Evolutionary conservation across 1,140 invertebrate genomes (phyloP), one percentile per base, ranked within the genome.

Genomic region (Pachypsylla venusta): DNA sequence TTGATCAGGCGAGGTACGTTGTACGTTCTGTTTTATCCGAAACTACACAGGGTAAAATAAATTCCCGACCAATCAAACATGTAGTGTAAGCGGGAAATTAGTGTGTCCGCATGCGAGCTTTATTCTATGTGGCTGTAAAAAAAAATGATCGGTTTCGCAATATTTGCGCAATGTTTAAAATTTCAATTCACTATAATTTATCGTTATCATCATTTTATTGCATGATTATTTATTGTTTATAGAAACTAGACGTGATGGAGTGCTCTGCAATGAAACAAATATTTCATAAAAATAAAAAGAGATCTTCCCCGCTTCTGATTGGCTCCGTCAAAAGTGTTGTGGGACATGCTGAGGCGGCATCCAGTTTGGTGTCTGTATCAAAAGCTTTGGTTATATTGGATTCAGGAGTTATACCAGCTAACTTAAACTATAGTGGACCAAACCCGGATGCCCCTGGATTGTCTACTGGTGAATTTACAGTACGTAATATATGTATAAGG

Each of bases 241-340:
- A 65, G 64, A 54, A 56, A 42, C 22, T 64, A n/a, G 67, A 68
- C 25, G 57, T 59, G 13, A 39, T 60, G 20, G 67, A 68, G 28
- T 54, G 64, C 25, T 64, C 66, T 24, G 35, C 59, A 40, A 12
- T 64, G 0, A 54, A 56, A n/a, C 57, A 66, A 26, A 59, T 67
- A 1, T 62, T 66, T 54, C n/a, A 28, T 3, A 53, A 42, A 53
- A 61, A 5, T 57, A 64, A 61, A 65, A 62, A 16, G 57, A 66
- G 42, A 5, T 19, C 42, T 3, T 5, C 42, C 7, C 82, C 85
- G n/a, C 72, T 89, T 3, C 67, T 81, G 3, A 78, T 89, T 61
- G 85, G 86, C 2, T 84, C 84, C 1, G 76, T 86, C 1, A 88
- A 88, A 67, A 80, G 82, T 12, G 89, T 87, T 68, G 77, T 86